phyloP scores from a whole-genome alignment of 2,888 invertebrate genomes.

The Drosophila multiciliata region DNA sequence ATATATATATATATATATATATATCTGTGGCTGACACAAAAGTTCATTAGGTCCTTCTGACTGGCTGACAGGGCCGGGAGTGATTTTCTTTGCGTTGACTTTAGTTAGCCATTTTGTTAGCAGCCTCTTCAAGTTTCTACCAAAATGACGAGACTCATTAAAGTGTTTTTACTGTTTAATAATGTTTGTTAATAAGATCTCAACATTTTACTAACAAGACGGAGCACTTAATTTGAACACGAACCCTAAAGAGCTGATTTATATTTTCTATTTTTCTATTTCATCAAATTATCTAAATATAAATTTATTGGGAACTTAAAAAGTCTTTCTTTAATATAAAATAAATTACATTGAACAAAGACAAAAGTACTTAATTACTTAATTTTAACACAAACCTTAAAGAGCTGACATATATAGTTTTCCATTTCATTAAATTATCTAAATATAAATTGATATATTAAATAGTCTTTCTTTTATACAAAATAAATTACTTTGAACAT shows the following conservation, averaged over 20 bases:
- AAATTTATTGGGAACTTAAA: no score
- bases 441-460: background rate
- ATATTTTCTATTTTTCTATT: background rate
- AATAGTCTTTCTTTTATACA: no score
- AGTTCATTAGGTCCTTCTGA: conserved; percentile 63
- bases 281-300: background rate
- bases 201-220: background rate
- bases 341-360: no score
- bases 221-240: background rate
- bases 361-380: no score
- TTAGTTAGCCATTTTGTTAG: conserved; percentile 45
- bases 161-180: conserved; percentile 28
- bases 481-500: no score
- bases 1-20: conserved; percentile 10
- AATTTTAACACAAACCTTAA: background rate
- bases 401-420: background rate
- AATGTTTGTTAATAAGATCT: background rate
- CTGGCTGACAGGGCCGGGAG: conserved; percentile 12
- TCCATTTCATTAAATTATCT: background rate
- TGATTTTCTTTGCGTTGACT: conserved; percentile 16
- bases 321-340: no score
- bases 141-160: conserved; percentile 55
- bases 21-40: conserved; percentile 49
- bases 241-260: background rate
- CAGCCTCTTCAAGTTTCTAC: conserved; percentile 62